Conservation (phyloP, 2,888 invertebrate genomes). For the Dynastes grantii region DNA sequence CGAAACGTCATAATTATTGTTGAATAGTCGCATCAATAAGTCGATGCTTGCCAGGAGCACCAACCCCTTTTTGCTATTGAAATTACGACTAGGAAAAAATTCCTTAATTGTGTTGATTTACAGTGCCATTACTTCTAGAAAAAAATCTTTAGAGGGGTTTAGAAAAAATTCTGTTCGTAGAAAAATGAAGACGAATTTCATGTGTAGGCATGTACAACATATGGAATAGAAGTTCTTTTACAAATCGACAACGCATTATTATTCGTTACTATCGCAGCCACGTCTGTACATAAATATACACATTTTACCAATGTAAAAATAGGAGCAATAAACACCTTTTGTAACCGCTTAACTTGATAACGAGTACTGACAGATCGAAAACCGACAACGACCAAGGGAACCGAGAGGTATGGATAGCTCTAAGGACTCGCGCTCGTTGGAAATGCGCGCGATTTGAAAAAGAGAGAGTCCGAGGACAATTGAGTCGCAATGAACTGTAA, state of each 20-base stretch:
- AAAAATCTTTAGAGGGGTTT: no score
- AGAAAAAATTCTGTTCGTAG: no score
- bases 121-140: no score
- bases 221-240: no score
- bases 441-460: slow-evolving; percentile 52
- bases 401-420: slow-evolving; percentile 8
- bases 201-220: no score
- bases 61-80: no score
- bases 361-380: slow-evolving; percentile 39
- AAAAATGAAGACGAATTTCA: no score
- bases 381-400: slow-evolving; percentile 24
- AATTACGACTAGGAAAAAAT: no score
- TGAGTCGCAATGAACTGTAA: slow-evolving; percentile 59
- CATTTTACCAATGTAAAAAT: slow-evolving; percentile 24
- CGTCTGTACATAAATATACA: background rate
- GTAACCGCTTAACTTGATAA: slow-evolving; percentile 55
- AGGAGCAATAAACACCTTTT: slow-evolving; percentile 49
- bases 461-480: slow-evolving; percentile 53
- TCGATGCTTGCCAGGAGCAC: no score
- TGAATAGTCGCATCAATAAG: no score
- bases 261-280: background rate
- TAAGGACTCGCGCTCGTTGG: slow-evolving; percentile 23
- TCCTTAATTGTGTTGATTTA: no score
- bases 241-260: background rate
- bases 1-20: no score